Conservation (phyloP, 2,797 vertebrate species). For the Gymnothorax reevesii region DNA sequence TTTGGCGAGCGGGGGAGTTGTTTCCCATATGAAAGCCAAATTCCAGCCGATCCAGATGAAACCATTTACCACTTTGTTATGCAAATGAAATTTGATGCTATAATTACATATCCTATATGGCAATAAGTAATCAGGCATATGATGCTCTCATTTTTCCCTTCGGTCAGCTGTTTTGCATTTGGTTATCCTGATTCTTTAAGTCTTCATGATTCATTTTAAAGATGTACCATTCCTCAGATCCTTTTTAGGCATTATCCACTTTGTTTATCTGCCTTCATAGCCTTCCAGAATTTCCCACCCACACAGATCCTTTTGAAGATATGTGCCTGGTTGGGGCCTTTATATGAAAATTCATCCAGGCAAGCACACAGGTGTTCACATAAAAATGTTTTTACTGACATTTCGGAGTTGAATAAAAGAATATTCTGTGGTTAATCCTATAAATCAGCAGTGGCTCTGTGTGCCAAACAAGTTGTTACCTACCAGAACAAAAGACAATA, state of each 20-base stretch:
- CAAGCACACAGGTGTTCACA: background rate
- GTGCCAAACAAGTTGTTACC: slow-evolving; percentile 63
- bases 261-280: background rate
- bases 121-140: slow-evolving; percentile 56
- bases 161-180: background rate
- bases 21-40: slow-evolving; percentile 66
- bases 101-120: slow-evolving; percentile 50
- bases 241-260: background rate
- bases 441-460: background rate
- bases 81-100: slow-evolving; percentile 53
- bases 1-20: slow-evolving; percentile 56
- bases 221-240: background rate
- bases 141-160: background rate
- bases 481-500: slow-evolving; percentile 52
- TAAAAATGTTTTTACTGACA: background rate
- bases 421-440: background rate
- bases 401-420: background rate
- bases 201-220: background rate
- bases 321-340: background rate
- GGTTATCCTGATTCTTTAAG: slow-evolving; percentile 3
- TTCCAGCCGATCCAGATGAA: slow-evolving; percentile 62
- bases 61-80: slow-evolving; percentile 51
- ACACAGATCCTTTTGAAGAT: too few relatives aligned
- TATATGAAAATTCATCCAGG: background rate
- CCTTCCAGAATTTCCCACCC: background rate